phyloP scores from a whole-genome alignment of 2,113 vertebrate genomes.

The Phalacrocorax pelagicus region DNA sequence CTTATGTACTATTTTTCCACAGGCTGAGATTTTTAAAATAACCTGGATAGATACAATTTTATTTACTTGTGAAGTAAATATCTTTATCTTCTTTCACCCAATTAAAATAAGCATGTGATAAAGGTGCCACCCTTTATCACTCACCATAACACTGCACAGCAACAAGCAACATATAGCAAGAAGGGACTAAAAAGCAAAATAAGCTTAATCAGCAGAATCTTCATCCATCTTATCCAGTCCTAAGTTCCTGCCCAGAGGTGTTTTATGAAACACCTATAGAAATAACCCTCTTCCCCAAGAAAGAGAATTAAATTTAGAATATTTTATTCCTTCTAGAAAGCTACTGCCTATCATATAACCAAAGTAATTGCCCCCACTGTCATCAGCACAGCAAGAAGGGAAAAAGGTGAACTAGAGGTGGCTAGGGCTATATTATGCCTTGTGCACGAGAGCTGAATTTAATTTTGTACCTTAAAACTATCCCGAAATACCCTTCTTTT shows the following conservation, averaged over 20 bases:
- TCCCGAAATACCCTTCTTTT: not conserved
- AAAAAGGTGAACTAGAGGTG: not conserved
- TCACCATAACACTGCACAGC: not conserved
- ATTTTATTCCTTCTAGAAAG: not conserved
- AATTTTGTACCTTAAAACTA: not conserved
- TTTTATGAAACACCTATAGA: not conserved
- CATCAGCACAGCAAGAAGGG: not conserved
- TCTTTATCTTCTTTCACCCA: not conserved
- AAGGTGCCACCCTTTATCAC: not conserved
- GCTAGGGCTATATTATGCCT: not conserved
- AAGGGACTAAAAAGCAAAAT: not conserved
- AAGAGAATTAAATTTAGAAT: not conserved
- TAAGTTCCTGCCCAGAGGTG: not conserved
- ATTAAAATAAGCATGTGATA: not conserved
- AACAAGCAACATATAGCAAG: not conserved
- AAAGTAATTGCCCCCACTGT: not conserved
- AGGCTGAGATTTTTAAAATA: not conserved
- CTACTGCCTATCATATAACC: not conserved
- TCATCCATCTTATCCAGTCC: not conserved
- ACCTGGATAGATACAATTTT: not conserved
- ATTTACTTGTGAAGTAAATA: not conserved
- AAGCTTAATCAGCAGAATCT: not conserved
- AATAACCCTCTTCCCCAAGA: not conserved
- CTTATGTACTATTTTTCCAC: fast-evolving
- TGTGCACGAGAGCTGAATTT: not conserved